Base-by-base conservation (phyloP, 2,113 vertebrate genomes). In the Nothocercus julius region DNA sequence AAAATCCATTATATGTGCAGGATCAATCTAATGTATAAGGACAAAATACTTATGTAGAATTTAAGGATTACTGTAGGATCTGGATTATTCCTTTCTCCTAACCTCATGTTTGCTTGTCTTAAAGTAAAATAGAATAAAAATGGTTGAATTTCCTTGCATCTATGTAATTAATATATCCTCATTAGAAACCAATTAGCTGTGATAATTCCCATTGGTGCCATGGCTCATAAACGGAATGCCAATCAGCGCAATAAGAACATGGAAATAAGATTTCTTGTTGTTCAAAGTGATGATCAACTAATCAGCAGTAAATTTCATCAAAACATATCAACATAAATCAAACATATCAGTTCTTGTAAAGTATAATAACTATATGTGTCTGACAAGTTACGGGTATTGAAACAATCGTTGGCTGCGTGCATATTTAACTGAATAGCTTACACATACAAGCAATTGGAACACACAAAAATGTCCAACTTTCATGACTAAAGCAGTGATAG, bases 271-370 rank as follows among this genome's bases (percentile, higher is more conserved):
- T 98, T 98, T 97, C 95, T 96, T 97, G 94, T 96, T 97, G 93
- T 98, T 97, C 86, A 93, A 97, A 97, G 86, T 90, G 80, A 85
- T 74, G 93, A 98, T 97, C 94, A 95, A 96, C 95, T 97, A 97
- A 97, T 98, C 96, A 98, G 92, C 82, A 96, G 82, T 72, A 97
- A 97, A 98, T 97, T 97, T 96, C 97, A 96, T 97, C 96, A 96
- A 94, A 97, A 97, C 77, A 82, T 90, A 97, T 89, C 90, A 96
- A 92, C 92, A 96, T 89, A 92, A 95, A 89, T 97, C 94, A 97
- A 97, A 96, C 53, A 63, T 92, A 92, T 96, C 95, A 96, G 72
- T 79, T 87, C 89, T 97, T 94, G 73, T 90, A 93, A 96, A 96
- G 56, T 90, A 69, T 87, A 93, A 92, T 91, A 96, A 94, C 89